Evolutionary conservation across 1,140 invertebrate genomes (phyloP).

Genomic region (Trachymyrmex cornetzi): DNA sequence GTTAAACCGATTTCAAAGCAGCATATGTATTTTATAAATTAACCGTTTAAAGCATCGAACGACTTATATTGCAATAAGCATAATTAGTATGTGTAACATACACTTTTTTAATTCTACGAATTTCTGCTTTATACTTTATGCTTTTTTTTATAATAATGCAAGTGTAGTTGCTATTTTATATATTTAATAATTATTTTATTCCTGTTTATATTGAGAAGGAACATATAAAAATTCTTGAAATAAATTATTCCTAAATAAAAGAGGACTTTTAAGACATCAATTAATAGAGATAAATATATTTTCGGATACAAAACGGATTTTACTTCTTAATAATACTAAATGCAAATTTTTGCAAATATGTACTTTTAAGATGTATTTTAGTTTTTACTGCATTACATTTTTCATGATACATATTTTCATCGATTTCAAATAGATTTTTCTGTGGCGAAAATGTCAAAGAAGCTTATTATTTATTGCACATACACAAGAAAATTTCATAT

Average conservation of each 20-base stretch:
- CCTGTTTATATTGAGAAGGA: neutral
- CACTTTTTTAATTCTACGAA: neutral
- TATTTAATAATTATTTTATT: neutral
- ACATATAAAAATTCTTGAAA: neutral
- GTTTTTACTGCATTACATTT: neutral
- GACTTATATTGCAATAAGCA: neutral
- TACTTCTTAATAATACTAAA: no score
- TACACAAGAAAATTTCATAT: neutral
- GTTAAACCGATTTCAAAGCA: constrained; percentile 51
- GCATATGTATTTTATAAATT: constrained; percentile 38
- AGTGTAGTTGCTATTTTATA: neutral
- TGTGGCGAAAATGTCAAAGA: neutral
- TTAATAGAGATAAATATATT: no score
- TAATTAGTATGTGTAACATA: neutral
- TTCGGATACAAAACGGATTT: no score
- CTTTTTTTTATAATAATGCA: neutral
- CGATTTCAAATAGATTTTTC: neutral
- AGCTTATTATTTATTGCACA: neutral
- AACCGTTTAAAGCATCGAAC: constrained; percentile 2
- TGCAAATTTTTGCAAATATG: no score
- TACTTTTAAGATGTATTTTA: no score
- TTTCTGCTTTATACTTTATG: neutral
- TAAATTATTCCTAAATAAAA: neutral
- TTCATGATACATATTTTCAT: neutral
- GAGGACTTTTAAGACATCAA: neutral